phyloP scores from a whole-genome alignment of 2,888 invertebrate genomes.

The Microplitis deprimator region DNA sequence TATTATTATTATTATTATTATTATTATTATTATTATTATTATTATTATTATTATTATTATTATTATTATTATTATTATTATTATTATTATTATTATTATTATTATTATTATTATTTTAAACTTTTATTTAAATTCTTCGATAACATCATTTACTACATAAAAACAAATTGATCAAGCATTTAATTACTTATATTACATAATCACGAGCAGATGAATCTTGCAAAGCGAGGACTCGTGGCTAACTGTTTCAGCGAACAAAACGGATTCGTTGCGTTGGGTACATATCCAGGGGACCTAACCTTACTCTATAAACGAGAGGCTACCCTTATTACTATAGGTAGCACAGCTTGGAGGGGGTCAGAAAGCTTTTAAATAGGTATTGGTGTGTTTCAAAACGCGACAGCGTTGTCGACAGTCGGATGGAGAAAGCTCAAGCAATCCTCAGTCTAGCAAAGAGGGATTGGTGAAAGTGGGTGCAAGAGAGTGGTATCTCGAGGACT shows the following conservation, averaged over 20 bases:
- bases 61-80: not conserved
- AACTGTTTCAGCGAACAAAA: constrained; percentile 48
- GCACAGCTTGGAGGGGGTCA: constrained; percentile 48
- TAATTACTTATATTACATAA: not conserved
- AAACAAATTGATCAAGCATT: not conserved
- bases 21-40: not conserved
- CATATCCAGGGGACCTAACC: constrained; percentile 50
- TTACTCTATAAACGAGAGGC: constrained; percentile 18
- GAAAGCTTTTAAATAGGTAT: constrained; percentile 42
- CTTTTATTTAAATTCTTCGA: not conserved
- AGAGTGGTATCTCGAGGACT: constrained; percentile 51
- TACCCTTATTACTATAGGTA: constrained; percentile 27
- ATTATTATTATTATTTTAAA: not conserved
- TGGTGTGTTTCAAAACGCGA: constrained; percentile 40
- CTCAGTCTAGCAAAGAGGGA: constrained; percentile 29
- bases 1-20: not conserved
- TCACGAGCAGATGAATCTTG: not conserved
- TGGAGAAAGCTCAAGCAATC: constrained; percentile 32
- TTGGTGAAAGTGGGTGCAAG: constrained; percentile 31
- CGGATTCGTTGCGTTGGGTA: constrained; percentile 46
- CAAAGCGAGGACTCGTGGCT: constrained; percentile 54
- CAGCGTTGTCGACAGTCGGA: constrained; percentile 21
- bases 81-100: not conserved
- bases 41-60: not conserved
- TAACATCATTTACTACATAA: not conserved